Conservation (phyloP, 2,113 vertebrate species). For the Menidia beryllina region DNA sequence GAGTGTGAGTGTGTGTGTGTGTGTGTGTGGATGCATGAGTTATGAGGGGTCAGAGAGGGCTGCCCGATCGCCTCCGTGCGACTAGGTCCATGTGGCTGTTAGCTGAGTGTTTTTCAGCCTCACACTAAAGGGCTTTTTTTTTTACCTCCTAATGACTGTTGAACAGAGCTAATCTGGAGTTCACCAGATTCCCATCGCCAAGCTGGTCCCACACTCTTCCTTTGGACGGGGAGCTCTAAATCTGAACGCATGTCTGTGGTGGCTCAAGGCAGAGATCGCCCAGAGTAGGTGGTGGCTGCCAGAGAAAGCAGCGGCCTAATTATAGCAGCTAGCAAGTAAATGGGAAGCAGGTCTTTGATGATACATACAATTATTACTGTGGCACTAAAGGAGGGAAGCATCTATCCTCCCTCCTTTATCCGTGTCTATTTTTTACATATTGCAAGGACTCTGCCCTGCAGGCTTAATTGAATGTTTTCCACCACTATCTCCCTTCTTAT, state of each 20-base stretch:
- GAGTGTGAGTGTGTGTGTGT: conserved; percentile 34
- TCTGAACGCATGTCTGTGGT: conserved; percentile 39
- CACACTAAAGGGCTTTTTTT: conserved; percentile 37
- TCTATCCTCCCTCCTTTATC: conserved; percentile 29
- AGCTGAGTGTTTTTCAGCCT: conserved; percentile 59
- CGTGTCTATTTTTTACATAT: conserved; percentile 13
- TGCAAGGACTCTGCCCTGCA: conserved; percentile 26
- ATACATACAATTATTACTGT: conserved; percentile 66
- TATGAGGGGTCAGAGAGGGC: conserved; percentile 63
- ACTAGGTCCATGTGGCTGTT: conserved; percentile 67
- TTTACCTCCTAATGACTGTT: conserved; percentile 54
- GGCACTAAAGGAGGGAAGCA: conserved; percentile 37
- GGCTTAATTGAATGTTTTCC: conserved; percentile 25
- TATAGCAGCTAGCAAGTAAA: conserved; percentile 73
- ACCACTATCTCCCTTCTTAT: conserved; percentile 47
- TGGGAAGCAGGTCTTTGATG: conserved; percentile 62
- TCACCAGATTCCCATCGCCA: conserved; percentile 49
- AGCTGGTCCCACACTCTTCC: conserved; percentile 33
- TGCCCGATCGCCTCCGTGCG: conserved; percentile 45
- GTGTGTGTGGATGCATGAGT: conserved; percentile 57
- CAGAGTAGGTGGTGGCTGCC: conserved; percentile 43
- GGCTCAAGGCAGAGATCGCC: conserved; percentile 47
- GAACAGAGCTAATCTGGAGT: conserved; percentile 38
- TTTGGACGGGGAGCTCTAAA: conserved; percentile 42
- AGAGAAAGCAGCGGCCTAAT: conserved; percentile 64